These are phyloP conservation scores for Hemicordylus capensis DNA, from an alignment of 2,113 vertebrate genomes.

Conservation along the genomic window DNA sequence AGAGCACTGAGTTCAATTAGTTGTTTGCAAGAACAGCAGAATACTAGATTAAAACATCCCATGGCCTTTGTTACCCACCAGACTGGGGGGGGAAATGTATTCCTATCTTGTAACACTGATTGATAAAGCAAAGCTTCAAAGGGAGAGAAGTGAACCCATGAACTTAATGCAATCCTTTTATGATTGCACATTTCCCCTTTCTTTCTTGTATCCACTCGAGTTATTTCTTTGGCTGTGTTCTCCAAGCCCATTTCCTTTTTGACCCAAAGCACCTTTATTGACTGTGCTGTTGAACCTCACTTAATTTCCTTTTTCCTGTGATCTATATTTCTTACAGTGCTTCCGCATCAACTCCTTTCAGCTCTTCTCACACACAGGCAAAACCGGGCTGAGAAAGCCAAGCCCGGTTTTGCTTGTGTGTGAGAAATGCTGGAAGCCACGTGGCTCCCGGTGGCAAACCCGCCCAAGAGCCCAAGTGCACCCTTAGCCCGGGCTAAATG, in stretches of 20 bases:
- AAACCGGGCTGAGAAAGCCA: no score
- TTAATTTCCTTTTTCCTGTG: neutral
- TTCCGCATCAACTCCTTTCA: neutral
- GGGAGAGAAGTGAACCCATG: neutral
- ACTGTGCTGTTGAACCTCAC: neutral
- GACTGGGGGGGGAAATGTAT: conserved; percentile 10
- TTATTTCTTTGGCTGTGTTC: neutral
- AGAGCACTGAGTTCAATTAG: neutral
- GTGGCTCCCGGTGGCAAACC: no score
- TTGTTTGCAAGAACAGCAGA: conserved; percentile 25
- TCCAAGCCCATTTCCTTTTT: neutral
- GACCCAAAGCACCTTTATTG: neutral
- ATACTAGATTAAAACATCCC: conserved; percentile 7
- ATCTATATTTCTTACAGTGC: neutral
- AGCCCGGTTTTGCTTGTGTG: no score
- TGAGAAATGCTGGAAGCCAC: no score
- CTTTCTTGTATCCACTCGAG: neutral
- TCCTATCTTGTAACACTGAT: neutral
- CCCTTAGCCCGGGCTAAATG: no score
- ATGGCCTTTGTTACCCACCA: neutral
- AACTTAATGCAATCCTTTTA: neutral
- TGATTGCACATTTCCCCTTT: neutral
- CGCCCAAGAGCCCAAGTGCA: no score
- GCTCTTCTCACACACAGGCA: no score
- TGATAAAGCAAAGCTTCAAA: neutral